Base-by-base conservation (phyloP, 2,888 invertebrate genomes). In the Macropis europaea region DNA sequence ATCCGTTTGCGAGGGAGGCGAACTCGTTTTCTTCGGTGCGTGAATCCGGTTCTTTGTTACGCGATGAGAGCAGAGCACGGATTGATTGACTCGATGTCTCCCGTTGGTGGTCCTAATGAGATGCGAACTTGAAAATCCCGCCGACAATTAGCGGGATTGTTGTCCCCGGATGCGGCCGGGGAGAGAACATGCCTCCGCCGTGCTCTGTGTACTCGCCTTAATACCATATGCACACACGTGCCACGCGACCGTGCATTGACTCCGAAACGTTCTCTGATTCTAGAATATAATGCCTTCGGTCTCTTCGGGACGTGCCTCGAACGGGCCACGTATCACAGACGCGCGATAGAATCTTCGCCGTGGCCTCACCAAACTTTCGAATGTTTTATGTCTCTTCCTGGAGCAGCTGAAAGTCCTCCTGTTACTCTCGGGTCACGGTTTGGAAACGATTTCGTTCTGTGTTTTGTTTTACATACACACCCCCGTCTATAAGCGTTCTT, bases 1-100 rank as follows among this genome's bases (percentile, higher is more conserved):
- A 62, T 72, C 26, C 3, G 30, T 26, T 15, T 43, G 47, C 71
- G 71, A 52, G 62, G 71, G 69, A 71, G 70, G 47, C 36, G 43
- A 34, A n/a, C 62, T 67, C 61, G 61, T 68, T 77, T 72, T 64
- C 57, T 70, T 72, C 45, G 28, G 13, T 56, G 53, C 56, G 53
- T 47, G 56, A 77, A 77, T 78, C 77, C 77, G 77, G 78, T 78
- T 75, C 77, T 77, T 75, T 78, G 75, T 75, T 75, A 73, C 59
- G 36, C 75, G 67, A 66, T 32, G 59, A 60, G n/a, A 28, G 19
- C 32, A 50, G 38, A 43, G 32, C 50, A 43, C 43, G 61, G 72
- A 77, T 78, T 77, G 75, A 78, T 78, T 56, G 77, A 73, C 68
- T 63, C 73, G 38, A 48, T 73, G 64, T 61, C 73, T 48, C 67